Evolutionary conservation across 2,797 vertebrate species (phyloP).

Genomic region (Mustela erminea): DNA sequence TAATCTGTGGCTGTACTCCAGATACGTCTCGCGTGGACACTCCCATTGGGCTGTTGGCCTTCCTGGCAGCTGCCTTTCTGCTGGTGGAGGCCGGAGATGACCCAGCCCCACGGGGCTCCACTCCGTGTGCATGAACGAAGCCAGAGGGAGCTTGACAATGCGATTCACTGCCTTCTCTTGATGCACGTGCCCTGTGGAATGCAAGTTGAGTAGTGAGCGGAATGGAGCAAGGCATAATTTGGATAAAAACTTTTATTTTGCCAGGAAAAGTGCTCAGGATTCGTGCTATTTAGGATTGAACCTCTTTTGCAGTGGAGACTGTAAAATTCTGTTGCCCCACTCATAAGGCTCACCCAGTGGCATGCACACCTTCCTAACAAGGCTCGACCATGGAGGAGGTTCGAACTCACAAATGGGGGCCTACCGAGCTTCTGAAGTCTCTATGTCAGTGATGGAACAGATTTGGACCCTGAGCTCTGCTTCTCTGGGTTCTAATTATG

Average conservation of each 20-base stretch:
- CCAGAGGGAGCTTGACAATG: background rate
- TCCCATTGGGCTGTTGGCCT: fast-evolving
- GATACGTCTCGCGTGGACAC: fast-evolving
- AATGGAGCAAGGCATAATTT: too few species aligned
- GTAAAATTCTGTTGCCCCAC: background rate
- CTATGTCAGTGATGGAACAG: fast-evolving
- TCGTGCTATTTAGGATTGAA: background rate
- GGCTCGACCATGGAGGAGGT: fast-evolving
- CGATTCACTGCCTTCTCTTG: background rate
- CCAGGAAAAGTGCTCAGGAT: background rate
- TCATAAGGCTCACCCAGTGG: fast-evolving
- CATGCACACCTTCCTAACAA: fast-evolving
- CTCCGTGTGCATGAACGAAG: background rate
- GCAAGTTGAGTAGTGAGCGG: background rate
- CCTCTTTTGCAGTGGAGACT: background rate
- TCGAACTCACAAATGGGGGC: fast-evolving
- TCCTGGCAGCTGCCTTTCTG: background rate
- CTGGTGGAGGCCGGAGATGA: fast-evolving
- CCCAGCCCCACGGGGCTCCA: fast-evolving
- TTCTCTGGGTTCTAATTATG: background rate
- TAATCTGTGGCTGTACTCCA: fast-evolving
- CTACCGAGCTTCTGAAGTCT: fast-evolving
- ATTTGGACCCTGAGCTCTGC: fast-evolving
- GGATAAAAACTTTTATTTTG: background rate
- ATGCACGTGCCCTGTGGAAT: background rate